Evolutionary conservation across 2,113 vertebrate genomes (phyloP).

Genomic region (Phodopus roborovskii): DNA sequence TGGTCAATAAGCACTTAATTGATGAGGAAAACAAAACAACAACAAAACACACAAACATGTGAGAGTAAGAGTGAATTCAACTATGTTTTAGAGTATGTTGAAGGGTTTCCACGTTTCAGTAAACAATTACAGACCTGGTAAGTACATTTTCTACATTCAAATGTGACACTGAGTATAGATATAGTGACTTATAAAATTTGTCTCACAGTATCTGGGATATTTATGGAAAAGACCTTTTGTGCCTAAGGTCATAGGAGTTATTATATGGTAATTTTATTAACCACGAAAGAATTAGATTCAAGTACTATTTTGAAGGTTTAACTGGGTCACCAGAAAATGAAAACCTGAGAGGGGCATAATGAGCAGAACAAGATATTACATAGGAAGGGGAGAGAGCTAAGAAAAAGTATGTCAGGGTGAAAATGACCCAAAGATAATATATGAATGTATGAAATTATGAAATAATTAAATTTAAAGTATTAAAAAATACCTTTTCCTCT

Average conservation of each 20-base stretch:
- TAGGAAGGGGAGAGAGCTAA: background rate
- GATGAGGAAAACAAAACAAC: background rate
- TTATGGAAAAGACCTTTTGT: background rate
- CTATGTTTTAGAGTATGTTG: background rate
- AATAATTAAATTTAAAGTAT: background rate
- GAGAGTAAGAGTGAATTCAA: background rate
- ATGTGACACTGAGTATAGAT: background rate
- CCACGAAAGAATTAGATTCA: background rate
- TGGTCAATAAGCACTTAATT: background rate
- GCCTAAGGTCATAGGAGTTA: background rate
- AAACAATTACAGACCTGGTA: background rate
- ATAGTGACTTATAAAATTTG: background rate
- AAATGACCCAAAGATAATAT: background rate
- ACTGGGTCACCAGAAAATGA: background rate
- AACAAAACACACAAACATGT: background rate
- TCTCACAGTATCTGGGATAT: background rate
- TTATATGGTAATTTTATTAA: slow-evolving; percentile 8
- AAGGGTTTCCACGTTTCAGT: background rate
- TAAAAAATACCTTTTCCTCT: background rate
- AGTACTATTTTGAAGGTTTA: background rate
- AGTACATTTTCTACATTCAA: background rate
- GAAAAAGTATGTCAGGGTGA: background rate
- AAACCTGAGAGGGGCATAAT: background rate
- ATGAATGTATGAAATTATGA: background rate
- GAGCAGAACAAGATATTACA: background rate